Conservation (phyloP, 2,888 invertebrate genomes). For the Drosophila bunnanda region DNA sequence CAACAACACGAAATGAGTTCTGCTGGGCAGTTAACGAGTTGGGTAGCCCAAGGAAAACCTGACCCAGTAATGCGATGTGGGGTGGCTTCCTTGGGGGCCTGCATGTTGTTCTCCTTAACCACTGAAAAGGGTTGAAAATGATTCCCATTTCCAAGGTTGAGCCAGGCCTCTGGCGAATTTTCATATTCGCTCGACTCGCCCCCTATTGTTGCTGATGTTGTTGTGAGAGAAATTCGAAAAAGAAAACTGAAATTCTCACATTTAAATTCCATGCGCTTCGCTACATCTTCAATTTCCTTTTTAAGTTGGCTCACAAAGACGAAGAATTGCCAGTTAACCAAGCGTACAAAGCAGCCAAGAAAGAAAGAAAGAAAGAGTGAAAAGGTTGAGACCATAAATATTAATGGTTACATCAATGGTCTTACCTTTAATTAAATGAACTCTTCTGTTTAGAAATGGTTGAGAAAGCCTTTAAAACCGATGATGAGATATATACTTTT, state of each 20-base stretch:
- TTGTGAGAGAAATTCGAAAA: conserved; percentile 15
- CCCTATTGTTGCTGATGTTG: conserved; percentile 5
- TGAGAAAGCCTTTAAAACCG: background rate
- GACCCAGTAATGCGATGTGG: conserved; percentile 41
- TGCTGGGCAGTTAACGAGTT: conserved; percentile 36
- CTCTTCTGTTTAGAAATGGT: conserved; percentile 7
- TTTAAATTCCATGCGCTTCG: conserved; percentile 64
- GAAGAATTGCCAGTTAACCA: conserved; percentile 37
- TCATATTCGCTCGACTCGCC: conserved; percentile 25
- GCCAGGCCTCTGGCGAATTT: conserved; percentile 49
- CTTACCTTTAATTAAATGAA: conserved; percentile 43
- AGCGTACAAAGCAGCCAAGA: conserved; percentile 27
- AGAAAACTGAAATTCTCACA: conserved; percentile 48
- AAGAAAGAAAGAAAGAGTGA: conserved; percentile 22
- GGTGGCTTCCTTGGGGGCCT: conserved; percentile 2
- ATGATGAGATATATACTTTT: background rate
- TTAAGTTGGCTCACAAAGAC: conserved; percentile 44
- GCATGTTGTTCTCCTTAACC: conserved; percentile 10
- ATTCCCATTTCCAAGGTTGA: conserved; percentile 25
- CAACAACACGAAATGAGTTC: conserved; percentile 33
- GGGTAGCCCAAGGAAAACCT: conserved; percentile 21
- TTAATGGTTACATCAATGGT: conserved; percentile 30
- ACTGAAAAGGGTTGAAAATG: conserved; percentile 35
- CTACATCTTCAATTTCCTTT: conserved; percentile 58
- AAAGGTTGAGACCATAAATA: conserved; percentile 34